phyloP scores from a whole-genome alignment of 2,113 vertebrate genomes.

The Eretmochelys imbricata region DNA sequence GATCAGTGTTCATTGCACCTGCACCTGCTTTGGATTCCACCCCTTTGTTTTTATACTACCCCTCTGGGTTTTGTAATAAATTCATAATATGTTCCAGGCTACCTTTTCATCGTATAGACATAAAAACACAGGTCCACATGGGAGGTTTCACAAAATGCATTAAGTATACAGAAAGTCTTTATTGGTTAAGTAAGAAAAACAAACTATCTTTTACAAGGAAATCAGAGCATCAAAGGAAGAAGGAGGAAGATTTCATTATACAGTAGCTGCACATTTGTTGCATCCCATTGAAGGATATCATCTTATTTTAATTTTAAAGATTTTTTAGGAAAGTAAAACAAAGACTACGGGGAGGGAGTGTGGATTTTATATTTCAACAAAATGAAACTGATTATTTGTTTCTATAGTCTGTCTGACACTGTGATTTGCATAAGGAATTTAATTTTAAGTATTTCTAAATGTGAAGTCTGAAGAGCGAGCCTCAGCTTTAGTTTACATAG shows the following conservation, averaged over 20 bases:
- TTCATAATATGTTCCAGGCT: conserved; percentile 56
- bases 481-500: neutral
- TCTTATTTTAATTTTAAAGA: neutral
- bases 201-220: conserved; percentile 58
- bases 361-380: neutral
- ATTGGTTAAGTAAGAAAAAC: conserved; percentile 58
- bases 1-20: conserved; percentile 16
- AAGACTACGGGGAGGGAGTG: neutral
- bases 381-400: neutral
- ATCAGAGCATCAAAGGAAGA: conserved; percentile 35
- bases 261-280: conserved; percentile 27
- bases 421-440: neutral
- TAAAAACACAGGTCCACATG: conserved; percentile 41
- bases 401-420: neutral
- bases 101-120: conserved; percentile 63
- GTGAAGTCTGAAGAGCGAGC: neutral
- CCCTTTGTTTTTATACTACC: conserved; percentile 55
- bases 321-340: neutral
- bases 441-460: neutral
- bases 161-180: conserved; percentile 36
- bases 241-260: conserved; percentile 43
- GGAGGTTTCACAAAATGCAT: conserved; percentile 59
- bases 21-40: conserved; percentile 53
- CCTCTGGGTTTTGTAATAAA: conserved; percentile 61
- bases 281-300: conserved; percentile 6